phyloP scores from a whole-genome alignment of 2,888 invertebrate species.

The Agrotis segetum region DNA sequence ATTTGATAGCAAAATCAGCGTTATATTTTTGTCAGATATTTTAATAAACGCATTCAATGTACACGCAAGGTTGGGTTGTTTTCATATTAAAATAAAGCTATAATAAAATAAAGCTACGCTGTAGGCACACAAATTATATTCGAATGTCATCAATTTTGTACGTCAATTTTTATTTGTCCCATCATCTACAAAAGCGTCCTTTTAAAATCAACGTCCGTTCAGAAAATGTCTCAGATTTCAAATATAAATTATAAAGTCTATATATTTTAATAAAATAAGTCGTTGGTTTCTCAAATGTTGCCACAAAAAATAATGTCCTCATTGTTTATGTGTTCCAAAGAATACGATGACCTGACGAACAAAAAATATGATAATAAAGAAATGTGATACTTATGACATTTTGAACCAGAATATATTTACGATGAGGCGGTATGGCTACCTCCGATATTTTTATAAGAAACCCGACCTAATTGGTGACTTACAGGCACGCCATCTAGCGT shows the following conservation, averaged over 20 bases:
- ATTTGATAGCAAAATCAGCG: slow-evolving; percentile 34
- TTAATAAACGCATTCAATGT: slow-evolving; percentile 27
- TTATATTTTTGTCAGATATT: slow-evolving; percentile 32
- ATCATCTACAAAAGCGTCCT: slow-evolving; percentile 21
- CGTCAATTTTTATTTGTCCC: slow-evolving; percentile 43
- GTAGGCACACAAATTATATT: slow-evolving; percentile 29
- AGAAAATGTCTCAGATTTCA: slow-evolving; percentile 52
- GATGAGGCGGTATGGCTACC: slow-evolving; percentile 44
- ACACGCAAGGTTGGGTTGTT: slow-evolving; percentile 38
- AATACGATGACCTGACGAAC: slow-evolving; percentile 52
- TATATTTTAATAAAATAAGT: slow-evolving; percentile 30
- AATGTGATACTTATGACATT: slow-evolving; percentile 61
- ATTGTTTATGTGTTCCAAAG: slow-evolving; percentile 49
- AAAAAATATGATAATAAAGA: slow-evolving; percentile 49
- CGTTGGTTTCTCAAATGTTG: slow-evolving; percentile 21
- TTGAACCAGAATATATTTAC: slow-evolving; percentile 58
- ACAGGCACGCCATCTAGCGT: slow-evolving; percentile 79
- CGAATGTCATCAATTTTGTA: slow-evolving; percentile 40
- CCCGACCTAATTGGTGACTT: slow-evolving; percentile 77
- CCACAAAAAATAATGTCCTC: slow-evolving; percentile 37
- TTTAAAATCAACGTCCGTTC: slow-evolving; percentile 37
- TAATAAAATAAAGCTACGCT: slow-evolving; percentile 13
- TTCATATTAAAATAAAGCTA: slow-evolving; percentile 20
- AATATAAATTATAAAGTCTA: slow-evolving; percentile 34
- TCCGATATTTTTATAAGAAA: slow-evolving; percentile 72